Base-by-base conservation (phyloP, 2,797 vertebrate species). In the Antennarius maculatus region DNA sequence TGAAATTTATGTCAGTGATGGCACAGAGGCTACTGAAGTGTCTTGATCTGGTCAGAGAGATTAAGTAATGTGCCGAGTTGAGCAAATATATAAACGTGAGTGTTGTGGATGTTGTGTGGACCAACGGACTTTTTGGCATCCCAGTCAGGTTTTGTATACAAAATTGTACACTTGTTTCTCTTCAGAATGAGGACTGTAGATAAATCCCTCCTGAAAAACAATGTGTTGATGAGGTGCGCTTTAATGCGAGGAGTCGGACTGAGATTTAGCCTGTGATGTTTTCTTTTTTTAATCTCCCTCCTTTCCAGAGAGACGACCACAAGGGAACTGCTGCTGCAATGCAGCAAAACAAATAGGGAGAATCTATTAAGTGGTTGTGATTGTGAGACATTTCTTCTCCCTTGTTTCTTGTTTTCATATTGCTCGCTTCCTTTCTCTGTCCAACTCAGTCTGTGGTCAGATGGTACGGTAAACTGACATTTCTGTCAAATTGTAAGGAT, bases 331-430 rank as follows among this genome's bases (percentile, higher is more conserved):
- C 78, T 87, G 86, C 94, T 94, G 94, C 93, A 94, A 88, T 94
- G 93, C 94, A 94, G 91, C 90, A 94, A 92, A 93, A 85, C 89
- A 91, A 92, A 90, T 85, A 47, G 14, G 8, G 14, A 77, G 81
- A 85, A 88, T 90, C 79, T 77, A 76, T 89, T 82, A 80, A 87
- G 74, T 57, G 66, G 65, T 70, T 69, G 64, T 74, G 83, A 86
- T 86, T 73, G 69, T 27, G 46, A 74, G 39, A 42, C 10, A 13
- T 13, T 7, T 45, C 45, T 51, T 51, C 39, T 72, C 61, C 31
- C 66, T 29, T 48, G 54, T 70, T 77, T 74, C 53, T 71, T 7
- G 54, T 69, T 66, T 74, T 50, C 60, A 54, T 46, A 62, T 28
- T 2, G 31, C 27, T 62, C 13, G 16, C 39, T 61, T 42, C 11